phyloP scores from a whole-genome alignment of 1,140 invertebrate genomes.

The Temnothorax nylanderi region DNA sequence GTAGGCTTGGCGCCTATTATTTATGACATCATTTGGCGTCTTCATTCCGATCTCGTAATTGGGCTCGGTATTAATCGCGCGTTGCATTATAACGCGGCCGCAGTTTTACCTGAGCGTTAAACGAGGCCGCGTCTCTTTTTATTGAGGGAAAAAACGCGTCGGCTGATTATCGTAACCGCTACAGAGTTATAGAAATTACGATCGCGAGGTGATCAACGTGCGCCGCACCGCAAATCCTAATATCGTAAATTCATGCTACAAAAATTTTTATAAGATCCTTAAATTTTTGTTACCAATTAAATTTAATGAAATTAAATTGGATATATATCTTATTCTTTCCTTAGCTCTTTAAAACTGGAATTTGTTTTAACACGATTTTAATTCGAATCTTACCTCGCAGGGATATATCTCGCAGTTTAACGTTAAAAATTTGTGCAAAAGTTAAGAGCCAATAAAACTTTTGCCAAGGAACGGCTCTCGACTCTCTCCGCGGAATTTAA shows the following conservation, averaged over 20 bases:
- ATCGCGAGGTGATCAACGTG: constrained; percentile 32
- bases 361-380: constrained; percentile 21
- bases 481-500: not conserved
- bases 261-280: constrained; percentile 2
- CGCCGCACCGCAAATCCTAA: not conserved
- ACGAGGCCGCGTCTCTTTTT: constrained; percentile 45
- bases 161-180: constrained; percentile 38
- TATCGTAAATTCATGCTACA: constrained; percentile 8
- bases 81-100: constrained; percentile 24
- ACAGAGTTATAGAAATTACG: constrained; percentile 47
- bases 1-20: constrained; percentile 23
- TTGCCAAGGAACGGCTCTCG: not conserved
- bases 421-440: constrained; percentile 26
- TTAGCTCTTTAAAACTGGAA: not conserved
- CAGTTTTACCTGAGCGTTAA: constrained; percentile 38
- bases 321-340: not conserved
- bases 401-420: not conserved
- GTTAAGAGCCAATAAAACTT: constrained; percentile 14
- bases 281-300: constrained; percentile 24
- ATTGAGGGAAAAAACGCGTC: constrained; percentile 22
- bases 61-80: constrained; percentile 46
- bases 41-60: constrained; percentile 42
- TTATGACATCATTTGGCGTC: constrained; percentile 42
- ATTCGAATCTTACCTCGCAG: constrained; percentile 9
- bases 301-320: constrained; percentile 28